Base-by-base conservation (phyloP, 2,113 vertebrate genomes). In the Oryzias celebensis region DNA sequence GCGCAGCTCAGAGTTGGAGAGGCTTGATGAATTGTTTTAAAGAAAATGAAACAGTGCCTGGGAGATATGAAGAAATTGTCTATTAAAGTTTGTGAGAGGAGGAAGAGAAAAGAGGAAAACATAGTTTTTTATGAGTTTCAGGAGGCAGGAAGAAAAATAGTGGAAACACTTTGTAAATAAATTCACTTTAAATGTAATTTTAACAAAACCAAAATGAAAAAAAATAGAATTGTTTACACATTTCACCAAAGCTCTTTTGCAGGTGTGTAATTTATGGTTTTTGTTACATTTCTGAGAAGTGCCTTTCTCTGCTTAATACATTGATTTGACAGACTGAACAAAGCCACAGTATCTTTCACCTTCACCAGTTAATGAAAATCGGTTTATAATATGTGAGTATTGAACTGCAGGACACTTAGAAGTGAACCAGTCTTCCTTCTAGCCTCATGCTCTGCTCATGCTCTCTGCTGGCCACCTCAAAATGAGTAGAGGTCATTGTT, bases 11-110 rank as follows among this genome's bases (percentile, higher is more conserved):
- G 63, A 77, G 55, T 67, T 66, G 59, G 79, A 71, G 73, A 13
- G 24, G 65, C n/a, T 52, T 58, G 77, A 74, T 44, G 51, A 62
- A 83, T 81, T 77, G 82, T 86, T 80, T 80, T 58, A 71, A 77
- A 61, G 44, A 36, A 78, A 85, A 84, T 84, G 67, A 77, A 82
- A 72, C 51, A 69, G 60, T 51, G 59, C 68, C 23, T 62, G 24
- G 55, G 52, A 54, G 72, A 59, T 54, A 56, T 78, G 81, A 82
- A 73, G 66, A 31, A 61, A 62, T 65, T 72, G 57, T 62, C 73
- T 77, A 66, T 85, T 74, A 50, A 52, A 51, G 36, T 64, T 49
- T 50, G 44, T 57, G 55, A 50, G 52, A 24, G 23, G 5, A 43
- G 20, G 50, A 46, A 14, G n/a, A 14, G 36, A 36, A 63, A 7